Base-by-base conservation (phyloP, 2,888 invertebrate genomes). In the Peribatodes rhomboidaria region DNA sequence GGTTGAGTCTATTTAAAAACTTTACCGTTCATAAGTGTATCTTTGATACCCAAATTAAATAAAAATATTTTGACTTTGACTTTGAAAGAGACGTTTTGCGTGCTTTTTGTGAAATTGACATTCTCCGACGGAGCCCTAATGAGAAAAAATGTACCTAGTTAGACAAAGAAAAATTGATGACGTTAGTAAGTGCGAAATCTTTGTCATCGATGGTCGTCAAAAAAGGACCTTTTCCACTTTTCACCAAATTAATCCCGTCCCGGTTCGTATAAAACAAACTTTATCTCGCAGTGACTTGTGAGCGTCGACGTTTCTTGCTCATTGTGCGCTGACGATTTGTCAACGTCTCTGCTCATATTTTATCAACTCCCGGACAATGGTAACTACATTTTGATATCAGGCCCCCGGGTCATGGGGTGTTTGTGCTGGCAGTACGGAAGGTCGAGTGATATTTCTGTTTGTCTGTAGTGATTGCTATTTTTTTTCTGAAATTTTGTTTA, bases 381-480 rank as follows among this genome's bases (percentile, higher is more conserved):
- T 90, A 88, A 92, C 90, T 91, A 90, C 86, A 86, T 90, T 91
- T 90, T 90, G 89, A 91, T 89, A 88, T 88, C 86, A 86, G 83
- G 78, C 73, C 81, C 79, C 61, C 60, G 65, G 60, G 52, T 47
- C 60, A 33, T 14, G 20, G 41, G 35, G 4, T 49, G 33, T 39
- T 46, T 10, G 27, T 22, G 37, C 1, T 4, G 8, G 6, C 58
- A 64, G 63, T 64, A 58, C 44, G 9, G 4, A 11, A 46, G 33
- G 8, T 57, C 9, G 10, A 0, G 2, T 13, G 11, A 42, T 11
- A 42, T 4, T 18, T 9, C 13, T 11, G 7, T n/a, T 7, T n/a
- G 13, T n/a, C n/a, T n/a, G n/a, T n/a, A n/a, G n/a, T n/a, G n/a
- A n/a, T n/a, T n/a, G n/a, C n/a, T n/a, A n/a, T n/a, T n/a, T n/a